phyloP scores from a whole-genome alignment of 2,888 invertebrate genomes.

The Lymantria monacha region DNA sequence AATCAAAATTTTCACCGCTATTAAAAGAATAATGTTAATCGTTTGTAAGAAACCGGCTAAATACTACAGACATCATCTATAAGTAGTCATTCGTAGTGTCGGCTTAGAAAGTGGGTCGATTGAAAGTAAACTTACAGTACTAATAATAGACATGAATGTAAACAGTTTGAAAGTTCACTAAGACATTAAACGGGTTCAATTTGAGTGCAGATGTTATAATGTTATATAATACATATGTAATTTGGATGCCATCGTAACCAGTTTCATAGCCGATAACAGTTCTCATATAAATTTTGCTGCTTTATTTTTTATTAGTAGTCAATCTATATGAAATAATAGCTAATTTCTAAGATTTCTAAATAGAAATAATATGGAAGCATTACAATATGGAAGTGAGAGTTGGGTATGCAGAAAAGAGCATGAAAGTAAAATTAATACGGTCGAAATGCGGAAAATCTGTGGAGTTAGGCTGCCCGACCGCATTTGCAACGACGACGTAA shows the following conservation, averaged over 20 bases:
- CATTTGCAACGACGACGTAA: too few relatives aligned
- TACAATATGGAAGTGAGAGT: too few relatives aligned
- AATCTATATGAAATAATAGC: too few relatives aligned
- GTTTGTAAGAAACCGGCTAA: not conserved
- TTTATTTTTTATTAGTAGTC: too few relatives aligned
- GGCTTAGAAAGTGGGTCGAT: not conserved
- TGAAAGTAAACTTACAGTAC: not conserved
- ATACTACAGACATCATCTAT: not conserved
- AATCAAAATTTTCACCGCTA: not conserved
- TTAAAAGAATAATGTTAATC: not conserved
- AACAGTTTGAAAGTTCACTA: not conserved
- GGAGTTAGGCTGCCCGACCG: too few relatives aligned
- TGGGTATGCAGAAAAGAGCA: too few relatives aligned
- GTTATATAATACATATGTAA: not conserved
- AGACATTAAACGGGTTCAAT: not conserved
- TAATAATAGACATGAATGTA: not conserved
- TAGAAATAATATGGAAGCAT: too few relatives aligned
- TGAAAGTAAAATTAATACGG: too few relatives aligned
- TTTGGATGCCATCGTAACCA: not conserved
- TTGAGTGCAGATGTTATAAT: not conserved
- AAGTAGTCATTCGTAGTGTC: not conserved
- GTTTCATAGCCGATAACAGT: too few relatives aligned
- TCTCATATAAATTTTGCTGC: too few relatives aligned
- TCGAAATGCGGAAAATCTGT: too few relatives aligned
- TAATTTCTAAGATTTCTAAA: too few relatives aligned